These are phyloP conservation scores for Drosophila punjabiensis DNA, from an alignment of 1,140 invertebrate species.

Conservation along the genomic window DNA sequence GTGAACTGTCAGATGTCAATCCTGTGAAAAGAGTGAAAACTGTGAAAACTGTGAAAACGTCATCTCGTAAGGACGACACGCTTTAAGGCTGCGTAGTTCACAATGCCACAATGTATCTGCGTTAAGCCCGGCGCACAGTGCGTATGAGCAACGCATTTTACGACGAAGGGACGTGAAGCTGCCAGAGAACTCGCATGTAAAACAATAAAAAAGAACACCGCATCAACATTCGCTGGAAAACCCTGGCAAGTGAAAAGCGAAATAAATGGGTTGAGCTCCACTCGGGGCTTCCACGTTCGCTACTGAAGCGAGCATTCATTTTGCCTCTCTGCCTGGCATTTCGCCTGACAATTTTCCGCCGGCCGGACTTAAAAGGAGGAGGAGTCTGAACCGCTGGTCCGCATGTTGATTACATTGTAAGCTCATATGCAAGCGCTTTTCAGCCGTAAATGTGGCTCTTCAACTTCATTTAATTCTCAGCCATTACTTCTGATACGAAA, in stretches of 20 bases:
- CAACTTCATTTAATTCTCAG: slow-evolving; percentile 30
- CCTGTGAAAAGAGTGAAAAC: slow-evolving; percentile 37
- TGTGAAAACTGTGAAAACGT: slow-evolving; percentile 55
- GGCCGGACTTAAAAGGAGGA: slow-evolving; percentile 9
- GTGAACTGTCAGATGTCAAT: slow-evolving; percentile 34
- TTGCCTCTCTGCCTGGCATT: slow-evolving; percentile 29
- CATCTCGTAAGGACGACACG: slow-evolving; percentile 41
- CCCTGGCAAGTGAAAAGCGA: slow-evolving; percentile 30
- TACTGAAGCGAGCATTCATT: slow-evolving; percentile 55
- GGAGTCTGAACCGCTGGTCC: slow-evolving; percentile 20
- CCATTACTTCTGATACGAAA: background rate
- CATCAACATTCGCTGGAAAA: slow-evolving; percentile 27
- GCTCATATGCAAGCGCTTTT: slow-evolving; percentile 66
- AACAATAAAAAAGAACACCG: slow-evolving; percentile 37
- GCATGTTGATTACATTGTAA: slow-evolving; percentile 72
- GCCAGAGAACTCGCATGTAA: slow-evolving; percentile 25
- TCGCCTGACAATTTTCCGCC: slow-evolving; percentile 59
- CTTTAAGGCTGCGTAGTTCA: slow-evolving; percentile 35
- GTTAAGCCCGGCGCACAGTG: slow-evolving; percentile 52
- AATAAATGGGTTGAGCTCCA: slow-evolving; percentile 40
- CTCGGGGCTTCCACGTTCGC: slow-evolving; percentile 45
- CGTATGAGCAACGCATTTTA: slow-evolving; percentile 58
- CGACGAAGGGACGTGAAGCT: slow-evolving; percentile 22
- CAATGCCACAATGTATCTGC: slow-evolving; percentile 41
- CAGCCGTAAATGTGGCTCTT: slow-evolving; percentile 54